Evolutionary conservation across 2,888 invertebrate genomes (phyloP), one percentile per base, ranked within the genome.

Genomic region (Drosophila crucigera): DNA sequence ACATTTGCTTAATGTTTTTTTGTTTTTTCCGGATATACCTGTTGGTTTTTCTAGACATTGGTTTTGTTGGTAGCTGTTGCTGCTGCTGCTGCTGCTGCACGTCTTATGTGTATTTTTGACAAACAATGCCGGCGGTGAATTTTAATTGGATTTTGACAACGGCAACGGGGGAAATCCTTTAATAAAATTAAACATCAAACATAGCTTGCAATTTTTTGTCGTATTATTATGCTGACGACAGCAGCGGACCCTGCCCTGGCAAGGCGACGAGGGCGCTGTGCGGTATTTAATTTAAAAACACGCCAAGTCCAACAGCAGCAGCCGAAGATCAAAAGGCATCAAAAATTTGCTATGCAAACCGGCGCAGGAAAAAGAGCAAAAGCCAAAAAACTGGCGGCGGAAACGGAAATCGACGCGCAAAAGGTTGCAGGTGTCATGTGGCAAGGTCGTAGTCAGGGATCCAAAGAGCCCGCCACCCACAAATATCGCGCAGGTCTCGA

Each of bases 281-380:
- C 81, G 71, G 88, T 87, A 92, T 90, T 91, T 91, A 92, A 92
- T 90, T 91, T 91, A 91, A 92, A 91, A 91, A 91, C 89, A 82
- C 92, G 91, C 91, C 92, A 91, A 84, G 84, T 86, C 86, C 92
- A 89, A 80, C 76, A 55, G 55, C 78, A 76, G 77, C 86, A 66
- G 64, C 73, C 79, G 52, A 91, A 89, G 88, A 89, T 89, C 88
- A 89, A 89, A 88, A 89, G 88, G 91, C 90, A 88, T 91, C 88
- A 91, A 82, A 88, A 83, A 71, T 89, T 60, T 60, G 71, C 61
- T 76, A 60, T 75, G 66, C 68, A 66, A 50, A 60, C 52, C 25
- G 10, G 41, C 43, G 58, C 56, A 16, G 81, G 25, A 63, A 83
- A 79, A 73, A 68, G 68, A 60, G 72, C 74, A 79, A 81, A 80